phyloP scores from a whole-genome alignment of 2,113 vertebrate genomes.

The Eublepharis macularius region DNA sequence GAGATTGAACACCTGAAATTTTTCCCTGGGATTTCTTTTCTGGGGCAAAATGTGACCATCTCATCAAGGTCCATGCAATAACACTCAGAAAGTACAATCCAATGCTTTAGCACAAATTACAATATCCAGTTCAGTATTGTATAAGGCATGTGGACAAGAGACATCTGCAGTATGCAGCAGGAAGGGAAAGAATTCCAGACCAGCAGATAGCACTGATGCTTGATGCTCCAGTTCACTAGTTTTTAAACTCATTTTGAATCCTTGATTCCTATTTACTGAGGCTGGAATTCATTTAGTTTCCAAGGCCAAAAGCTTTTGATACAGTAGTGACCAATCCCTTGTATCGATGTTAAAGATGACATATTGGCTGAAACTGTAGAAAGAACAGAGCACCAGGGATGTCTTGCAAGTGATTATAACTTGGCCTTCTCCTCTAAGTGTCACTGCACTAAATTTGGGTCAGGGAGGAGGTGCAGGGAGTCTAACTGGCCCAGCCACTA shows the following conservation, averaged over 20 bases:
- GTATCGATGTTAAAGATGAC: constrained; percentile 36
- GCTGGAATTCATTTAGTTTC: constrained; percentile 18
- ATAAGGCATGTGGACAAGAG: constrained; percentile 67
- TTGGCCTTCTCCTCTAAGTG: constrained; percentile 47
- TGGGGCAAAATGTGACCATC: neutral
- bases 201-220: constrained; percentile 37
- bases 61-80: neutral
- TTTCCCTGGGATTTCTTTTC: neutral
- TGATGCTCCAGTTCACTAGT: constrained; percentile 39
- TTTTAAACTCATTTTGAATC: constrained; percentile 43
- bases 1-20: constrained; percentile 19
- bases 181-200: constrained; percentile 27
- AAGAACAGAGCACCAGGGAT: constrained; percentile 43
- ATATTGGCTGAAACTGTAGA: constrained; percentile 33
- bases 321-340: constrained; percentile 45
- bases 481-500: constrained; percentile 60
- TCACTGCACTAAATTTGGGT: constrained; percentile 27
- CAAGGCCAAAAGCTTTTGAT: constrained; percentile 50
- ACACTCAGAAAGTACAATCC: neutral
- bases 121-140: constrained; percentile 36
- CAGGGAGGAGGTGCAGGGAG: constrained; percentile 15
- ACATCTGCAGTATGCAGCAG: constrained; percentile 23
- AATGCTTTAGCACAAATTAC: constrained; percentile 22
- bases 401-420: constrained; percentile 27
- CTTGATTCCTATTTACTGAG: constrained; percentile 19